Percentiles rank a stretch among this genome's conserved stretches.
phyloP scores from a whole-genome alignment of 1,140 invertebrate species.

The Drosophila erecta region DNA sequence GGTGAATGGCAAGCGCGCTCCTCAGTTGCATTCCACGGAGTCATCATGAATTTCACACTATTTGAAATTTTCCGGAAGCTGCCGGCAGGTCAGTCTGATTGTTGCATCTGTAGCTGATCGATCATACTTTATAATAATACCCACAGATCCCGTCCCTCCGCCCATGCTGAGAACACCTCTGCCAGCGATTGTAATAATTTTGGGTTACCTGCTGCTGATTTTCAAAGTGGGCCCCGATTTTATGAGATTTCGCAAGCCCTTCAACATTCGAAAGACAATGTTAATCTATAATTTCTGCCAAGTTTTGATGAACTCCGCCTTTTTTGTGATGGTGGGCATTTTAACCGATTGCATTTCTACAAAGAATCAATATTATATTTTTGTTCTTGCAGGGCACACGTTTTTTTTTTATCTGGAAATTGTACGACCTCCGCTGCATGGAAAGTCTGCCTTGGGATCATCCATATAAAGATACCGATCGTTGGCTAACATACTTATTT shows the following conservation, averaged over 20 bases:
- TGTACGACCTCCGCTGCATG: conserved; percentile 23
- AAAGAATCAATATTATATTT: no score
- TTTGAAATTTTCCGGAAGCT: background rate
- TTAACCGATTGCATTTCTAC: no score
- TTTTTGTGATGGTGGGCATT: conserved; percentile 23
- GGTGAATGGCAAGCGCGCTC: background rate
- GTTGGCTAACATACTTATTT: conserved; percentile 11
- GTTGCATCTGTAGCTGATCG: background rate
- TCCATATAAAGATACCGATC: conserved; percentile 16
- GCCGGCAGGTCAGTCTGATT: conserved; percentile 18
- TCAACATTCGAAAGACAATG: conserved; percentile 89
- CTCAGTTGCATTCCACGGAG: conserved; percentile 3
- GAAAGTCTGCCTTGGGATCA: conserved; percentile 1
- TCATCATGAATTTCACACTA: conserved; percentile 25
- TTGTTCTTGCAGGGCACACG: background rate
- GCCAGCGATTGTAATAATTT: conserved; percentile 89
- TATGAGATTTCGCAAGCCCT: conserved; percentile 93
- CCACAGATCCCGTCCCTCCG: conserved; percentile 7
- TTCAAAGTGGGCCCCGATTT: conserved; percentile 88
- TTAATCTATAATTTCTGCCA: conserved; percentile 92
- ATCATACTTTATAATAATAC: background rate
- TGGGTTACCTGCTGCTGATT: conserved; percentile 89
- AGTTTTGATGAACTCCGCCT: conserved; percentile 65
- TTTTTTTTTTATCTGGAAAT: background rate
- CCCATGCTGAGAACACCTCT: conserved; percentile 90